Conservation (phyloP, 2,888 invertebrate species). For the Opisthograptis luteolata region DNA sequence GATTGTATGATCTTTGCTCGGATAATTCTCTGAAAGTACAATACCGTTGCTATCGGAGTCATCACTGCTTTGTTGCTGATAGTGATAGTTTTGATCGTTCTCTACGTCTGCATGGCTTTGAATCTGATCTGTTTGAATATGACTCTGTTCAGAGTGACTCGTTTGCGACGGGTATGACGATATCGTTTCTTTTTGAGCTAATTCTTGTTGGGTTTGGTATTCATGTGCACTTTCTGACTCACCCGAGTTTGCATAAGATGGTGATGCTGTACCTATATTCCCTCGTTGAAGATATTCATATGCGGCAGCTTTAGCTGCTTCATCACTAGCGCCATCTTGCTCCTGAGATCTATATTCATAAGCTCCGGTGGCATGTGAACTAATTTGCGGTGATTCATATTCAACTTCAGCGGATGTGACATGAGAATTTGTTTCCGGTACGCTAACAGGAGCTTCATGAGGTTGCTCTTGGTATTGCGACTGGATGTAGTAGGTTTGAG, state of each 20-base stretch:
- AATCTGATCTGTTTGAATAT: slow-evolving; percentile 46
- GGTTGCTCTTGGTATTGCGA: slow-evolving; percentile 60
- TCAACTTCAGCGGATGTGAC: slow-evolving; percentile 44
- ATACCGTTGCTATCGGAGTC: slow-evolving; percentile 55
- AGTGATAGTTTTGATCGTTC: slow-evolving; percentile 58
- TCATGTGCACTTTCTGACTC: slow-evolving; percentile 40
- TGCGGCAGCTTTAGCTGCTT: slow-evolving; percentile 37
- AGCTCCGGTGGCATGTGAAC: slow-evolving; percentile 21
- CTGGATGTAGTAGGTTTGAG: slow-evolving; percentile 62
- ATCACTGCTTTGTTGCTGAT: slow-evolving; percentile 57
- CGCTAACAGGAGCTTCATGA: slow-evolving; percentile 39
- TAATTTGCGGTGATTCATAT: slow-evolving; percentile 52
- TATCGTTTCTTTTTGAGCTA: slow-evolving; percentile 51
- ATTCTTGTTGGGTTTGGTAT: slow-evolving; percentile 53
- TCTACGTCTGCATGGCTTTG: slow-evolving; percentile 49
- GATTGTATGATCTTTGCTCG: slow-evolving; percentile 83
- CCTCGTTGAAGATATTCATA: slow-evolving; percentile 34
- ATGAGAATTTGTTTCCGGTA: slow-evolving; percentile 41
- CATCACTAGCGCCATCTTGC: slow-evolving; percentile 46
- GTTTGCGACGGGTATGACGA: slow-evolving; percentile 54
- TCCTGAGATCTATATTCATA: slow-evolving; percentile 30
- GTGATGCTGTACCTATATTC: slow-evolving; percentile 36
- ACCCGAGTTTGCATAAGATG: slow-evolving; percentile 35
- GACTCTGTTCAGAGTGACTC: slow-evolving; percentile 2
- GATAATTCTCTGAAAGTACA: slow-evolving; percentile 83